Evolutionary conservation across 2,888 invertebrate genomes (phyloP).

Genomic region (Pemphredon lugubris): DNA sequence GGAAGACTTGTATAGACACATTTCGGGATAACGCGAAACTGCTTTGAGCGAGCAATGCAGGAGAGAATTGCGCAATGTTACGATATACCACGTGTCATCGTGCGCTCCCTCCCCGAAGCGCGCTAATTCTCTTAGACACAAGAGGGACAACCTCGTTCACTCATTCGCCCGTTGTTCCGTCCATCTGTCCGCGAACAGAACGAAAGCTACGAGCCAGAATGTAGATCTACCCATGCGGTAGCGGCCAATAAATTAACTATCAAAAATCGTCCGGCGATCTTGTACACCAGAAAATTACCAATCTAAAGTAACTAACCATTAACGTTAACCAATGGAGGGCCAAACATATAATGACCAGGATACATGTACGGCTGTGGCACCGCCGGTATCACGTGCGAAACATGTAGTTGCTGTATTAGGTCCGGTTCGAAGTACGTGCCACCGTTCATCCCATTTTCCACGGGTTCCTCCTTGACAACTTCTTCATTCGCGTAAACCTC

Average conservation of each 20-base stretch:
- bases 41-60: neutral
- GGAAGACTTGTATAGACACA: no score
- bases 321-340: slow-evolving; percentile 82
- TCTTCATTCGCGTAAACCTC: slow-evolving; percentile 20
- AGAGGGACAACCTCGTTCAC: slow-evolving; percentile 35
- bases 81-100: slow-evolving; percentile 17
- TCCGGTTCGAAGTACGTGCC: slow-evolving; percentile 55
- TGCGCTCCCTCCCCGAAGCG: slow-evolving; percentile 50
- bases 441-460: slow-evolving; percentile 49
- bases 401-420: slow-evolving; percentile 70
- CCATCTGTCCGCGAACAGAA: slow-evolving; percentile 65
- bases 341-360: slow-evolving; percentile 82
- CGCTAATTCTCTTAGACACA: slow-evolving; percentile 40
- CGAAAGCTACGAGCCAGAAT: slow-evolving; percentile 53
- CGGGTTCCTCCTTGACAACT: slow-evolving; percentile 29
- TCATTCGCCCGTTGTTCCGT: slow-evolving; percentile 65
- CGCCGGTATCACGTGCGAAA: slow-evolving; percentile 72
- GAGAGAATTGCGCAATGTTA: slow-evolving; percentile 45
- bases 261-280: slow-evolving; percentile 6
- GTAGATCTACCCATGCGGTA: slow-evolving; percentile 26
- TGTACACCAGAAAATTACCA: neutral
- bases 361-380: slow-evolving; percentile 80
- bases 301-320: slow-evolving; percentile 78
- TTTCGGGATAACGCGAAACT: neutral
- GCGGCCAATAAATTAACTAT: slow-evolving; percentile 29